Conservation (phyloP, 2,888 invertebrate species). For the Euclidia mi region DNA sequence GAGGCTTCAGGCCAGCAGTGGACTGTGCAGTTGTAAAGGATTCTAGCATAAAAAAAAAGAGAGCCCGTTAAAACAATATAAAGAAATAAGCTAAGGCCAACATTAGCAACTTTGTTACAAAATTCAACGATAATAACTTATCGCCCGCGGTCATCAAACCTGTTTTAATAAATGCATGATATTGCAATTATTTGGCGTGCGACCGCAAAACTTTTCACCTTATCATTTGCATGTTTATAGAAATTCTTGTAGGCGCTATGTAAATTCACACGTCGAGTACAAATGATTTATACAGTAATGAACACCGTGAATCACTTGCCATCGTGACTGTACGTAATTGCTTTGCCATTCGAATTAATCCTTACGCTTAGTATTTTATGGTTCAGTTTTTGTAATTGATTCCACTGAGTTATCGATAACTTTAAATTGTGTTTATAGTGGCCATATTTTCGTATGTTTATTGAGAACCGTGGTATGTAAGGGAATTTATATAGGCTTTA, state of each 20-base stretch:
- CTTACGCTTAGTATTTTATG: slow-evolving; percentile 83
- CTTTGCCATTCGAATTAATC: slow-evolving; percentile 88
- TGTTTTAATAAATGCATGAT: slow-evolving; percentile 23
- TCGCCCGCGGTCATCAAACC: not conserved
- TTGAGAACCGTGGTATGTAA: slow-evolving; percentile 31
- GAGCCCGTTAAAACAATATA: too few species aligned
- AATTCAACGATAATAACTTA: not conserved
- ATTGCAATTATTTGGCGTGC: slow-evolving; percentile 10
- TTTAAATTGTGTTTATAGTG: slow-evolving; percentile 64
- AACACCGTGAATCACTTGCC: slow-evolving; percentile 81
- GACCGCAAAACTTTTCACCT: slow-evolving; percentile 32
- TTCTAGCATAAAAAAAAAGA: too few species aligned
- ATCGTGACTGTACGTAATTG: slow-evolving; percentile 88
- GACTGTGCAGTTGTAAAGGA: too few species aligned
- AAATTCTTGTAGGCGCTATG: slow-evolving; percentile 73
- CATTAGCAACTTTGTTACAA: too few species aligned
- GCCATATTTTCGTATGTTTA: slow-evolving; percentile 55
- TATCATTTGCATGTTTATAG: slow-evolving; percentile 72
- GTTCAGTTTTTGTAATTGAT: slow-evolving; percentile 86
- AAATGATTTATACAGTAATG: slow-evolving; percentile 81
- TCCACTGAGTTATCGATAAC: slow-evolving; percentile 74
- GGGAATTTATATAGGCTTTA: slow-evolving; percentile 29
- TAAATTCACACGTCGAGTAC: slow-evolving; percentile 75
- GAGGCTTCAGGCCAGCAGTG: too few species aligned
- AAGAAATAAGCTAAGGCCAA: too few species aligned